A percentile compares a stretch with the other conserved stretches of the same genome.
phyloP scores from a whole-genome alignment of 2,888 invertebrate species.

The Amphiduros pacificus region DNA sequence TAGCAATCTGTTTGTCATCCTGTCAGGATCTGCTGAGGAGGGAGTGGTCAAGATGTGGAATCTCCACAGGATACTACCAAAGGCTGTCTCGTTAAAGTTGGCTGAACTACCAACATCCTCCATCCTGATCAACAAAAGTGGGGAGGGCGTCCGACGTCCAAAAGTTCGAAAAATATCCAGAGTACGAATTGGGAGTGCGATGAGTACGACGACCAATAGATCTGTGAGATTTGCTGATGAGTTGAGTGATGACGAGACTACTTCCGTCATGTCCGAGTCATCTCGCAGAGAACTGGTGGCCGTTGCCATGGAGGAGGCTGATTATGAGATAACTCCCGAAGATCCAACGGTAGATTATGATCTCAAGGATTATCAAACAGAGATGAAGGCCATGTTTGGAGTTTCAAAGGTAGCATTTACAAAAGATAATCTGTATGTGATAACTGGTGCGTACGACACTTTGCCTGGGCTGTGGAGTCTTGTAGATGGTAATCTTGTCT shows the following conservation, averaged over 20 bases:
- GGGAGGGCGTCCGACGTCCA: background rate
- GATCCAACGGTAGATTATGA: background rate
- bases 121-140: background rate
- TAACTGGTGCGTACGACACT: conserved; percentile 11
- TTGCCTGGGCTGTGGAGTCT: conserved; percentile 20
- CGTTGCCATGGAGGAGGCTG: background rate
- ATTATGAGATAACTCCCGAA: background rate
- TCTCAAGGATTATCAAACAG: background rate
- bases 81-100: background rate
- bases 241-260: conserved; percentile 8
- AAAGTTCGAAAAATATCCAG: background rate
- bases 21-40: conserved; percentile 22
- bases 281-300: background rate
- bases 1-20: conserved; percentile 17
- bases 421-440: conserved; percentile 3
- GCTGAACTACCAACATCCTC: background rate
- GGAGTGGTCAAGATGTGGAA: conserved; percentile 24
- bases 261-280: background rate
- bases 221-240: conserved; percentile 20
- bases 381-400: conserved; percentile 10
- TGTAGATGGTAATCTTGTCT: background rate
- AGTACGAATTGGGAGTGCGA: conserved; percentile 4
- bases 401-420: conserved; percentile 1
- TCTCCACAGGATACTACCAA: conserved; percentile 7
- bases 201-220: background rate